Conservation (phyloP, 2,113 vertebrate species). For the Cercocebus atys region DNA sequence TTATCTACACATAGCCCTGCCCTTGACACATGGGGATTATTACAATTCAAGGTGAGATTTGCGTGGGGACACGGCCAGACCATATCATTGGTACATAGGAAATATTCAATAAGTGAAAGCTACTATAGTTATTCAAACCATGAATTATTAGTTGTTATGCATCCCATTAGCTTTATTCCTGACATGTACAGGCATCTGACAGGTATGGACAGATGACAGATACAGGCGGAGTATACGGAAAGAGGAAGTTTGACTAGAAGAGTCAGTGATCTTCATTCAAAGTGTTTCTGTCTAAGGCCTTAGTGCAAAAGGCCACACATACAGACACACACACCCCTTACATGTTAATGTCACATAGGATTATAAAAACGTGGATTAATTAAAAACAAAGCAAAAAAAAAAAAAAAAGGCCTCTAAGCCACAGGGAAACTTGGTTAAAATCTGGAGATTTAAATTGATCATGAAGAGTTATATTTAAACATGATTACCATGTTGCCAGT, state of each 20-base stretch:
- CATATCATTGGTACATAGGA: not conserved
- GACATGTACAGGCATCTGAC: not conserved
- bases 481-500: conserved; percentile 72
- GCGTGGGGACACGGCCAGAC: too few species aligned
- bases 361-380: conserved; percentile 1
- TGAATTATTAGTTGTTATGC: not conserved
- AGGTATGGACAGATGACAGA: too few species aligned
- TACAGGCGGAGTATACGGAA: not conserved
- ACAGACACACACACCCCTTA: not conserved
- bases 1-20: too few species aligned
- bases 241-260: not conserved
- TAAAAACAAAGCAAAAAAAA: not conserved
- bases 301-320: not conserved
- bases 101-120: not conserved
- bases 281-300: not conserved
- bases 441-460: conserved; percentile 64
- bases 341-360: not conserved
- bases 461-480: conserved; percentile 74
- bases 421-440: conserved; percentile 37
- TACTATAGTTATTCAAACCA: not conserved
- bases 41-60: too few species aligned
- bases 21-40: too few species aligned
- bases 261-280: not conserved
- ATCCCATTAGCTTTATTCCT: not conserved
- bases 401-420: not conserved